Evolutionary conservation across 2,113 vertebrate genomes (phyloP), one percentile per base, ranked within the genome.

Genomic region (Gasterosteus aculeatus): DNA sequence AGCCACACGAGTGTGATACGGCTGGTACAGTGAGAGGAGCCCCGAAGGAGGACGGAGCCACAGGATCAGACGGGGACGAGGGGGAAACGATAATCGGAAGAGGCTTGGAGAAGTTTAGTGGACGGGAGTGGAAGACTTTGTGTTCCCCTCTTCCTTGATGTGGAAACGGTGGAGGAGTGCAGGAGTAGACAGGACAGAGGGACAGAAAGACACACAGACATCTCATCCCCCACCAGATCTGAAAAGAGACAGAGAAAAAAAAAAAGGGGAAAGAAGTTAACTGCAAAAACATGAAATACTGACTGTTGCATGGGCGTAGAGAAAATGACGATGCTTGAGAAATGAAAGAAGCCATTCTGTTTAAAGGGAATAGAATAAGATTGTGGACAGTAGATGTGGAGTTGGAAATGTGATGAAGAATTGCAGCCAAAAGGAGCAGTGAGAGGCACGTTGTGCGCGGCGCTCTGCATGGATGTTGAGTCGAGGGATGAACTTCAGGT

Each of bases 141-240:
- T 69, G 69, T 80, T 87, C 75, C 73, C 82, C 82, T 89, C 84
- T 91, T 91, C 87, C 89, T 87, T 66, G 56, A 88, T 58, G 88
- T 92, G 87, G 82, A 89, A 87, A 91, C 66, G 77, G 72, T 89
- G 84, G 84, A 92, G 90, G 90, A 92, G 90, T 88, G 90, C 87
- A 29, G 75, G 60, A 70, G 77, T 59, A 81, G 88, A 91, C 87
- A 80, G 70, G 49, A 91, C 85, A 88, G 26, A 65, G 26, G 81
- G 80, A 88, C 71, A 74, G 65, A 82, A 39, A 71, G 76, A 89
- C 56, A 42, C 69, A 89, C 53, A 39, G 71, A 72, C 29, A 65
- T 59, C 69, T 85, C 93, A 94, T 90, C 92, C 93, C 72, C 93
- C 93, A 42, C 93, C 93, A 87, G 94, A 94, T 88, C 93, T 94